Conservation (phyloP, 2,113 vertebrate genomes). For the Psephotus haematonotus region DNA sequence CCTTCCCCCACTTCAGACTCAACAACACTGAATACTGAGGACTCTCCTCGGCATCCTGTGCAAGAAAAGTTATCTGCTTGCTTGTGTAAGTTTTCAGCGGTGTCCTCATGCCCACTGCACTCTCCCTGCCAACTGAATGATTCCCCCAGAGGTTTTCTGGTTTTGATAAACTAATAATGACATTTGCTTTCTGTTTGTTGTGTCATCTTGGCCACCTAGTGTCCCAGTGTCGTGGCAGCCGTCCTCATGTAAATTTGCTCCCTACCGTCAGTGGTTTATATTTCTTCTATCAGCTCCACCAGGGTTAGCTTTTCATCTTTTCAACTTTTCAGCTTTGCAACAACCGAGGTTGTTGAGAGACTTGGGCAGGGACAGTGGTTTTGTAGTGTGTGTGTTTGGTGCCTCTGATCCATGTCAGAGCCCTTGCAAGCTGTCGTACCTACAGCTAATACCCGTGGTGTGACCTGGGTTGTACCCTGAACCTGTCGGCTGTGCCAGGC, state of each 20-base stretch:
- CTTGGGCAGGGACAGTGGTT: not conserved
- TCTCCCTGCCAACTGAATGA: not conserved
- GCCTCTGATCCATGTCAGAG: not conserved
- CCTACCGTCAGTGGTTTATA: not conserved
- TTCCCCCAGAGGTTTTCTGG: not conserved
- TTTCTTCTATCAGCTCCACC: not conserved
- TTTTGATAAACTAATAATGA: not conserved
- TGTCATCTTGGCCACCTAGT: not conserved
- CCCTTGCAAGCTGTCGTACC: not conserved
- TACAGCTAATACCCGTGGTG: not conserved
- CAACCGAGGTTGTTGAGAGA: not conserved
- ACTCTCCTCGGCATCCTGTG: not conserved
- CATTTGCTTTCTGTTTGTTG: not conserved
- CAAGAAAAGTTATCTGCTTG: not conserved
- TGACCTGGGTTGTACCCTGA: not conserved
- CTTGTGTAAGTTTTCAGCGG: not conserved
- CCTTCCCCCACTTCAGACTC: not conserved
- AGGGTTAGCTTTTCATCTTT: not conserved
- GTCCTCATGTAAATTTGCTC: not conserved
- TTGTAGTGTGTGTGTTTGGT: not conserved
- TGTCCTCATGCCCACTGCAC: not conserved
- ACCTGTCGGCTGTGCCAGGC: not conserved
- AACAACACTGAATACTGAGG: not conserved
- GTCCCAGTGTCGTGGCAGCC: not conserved
- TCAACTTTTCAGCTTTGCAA: not conserved